phyloP scores from a whole-genome alignment of 53 echinoderm and acorn worm genomes.

The Henricia sp. region DNA sequence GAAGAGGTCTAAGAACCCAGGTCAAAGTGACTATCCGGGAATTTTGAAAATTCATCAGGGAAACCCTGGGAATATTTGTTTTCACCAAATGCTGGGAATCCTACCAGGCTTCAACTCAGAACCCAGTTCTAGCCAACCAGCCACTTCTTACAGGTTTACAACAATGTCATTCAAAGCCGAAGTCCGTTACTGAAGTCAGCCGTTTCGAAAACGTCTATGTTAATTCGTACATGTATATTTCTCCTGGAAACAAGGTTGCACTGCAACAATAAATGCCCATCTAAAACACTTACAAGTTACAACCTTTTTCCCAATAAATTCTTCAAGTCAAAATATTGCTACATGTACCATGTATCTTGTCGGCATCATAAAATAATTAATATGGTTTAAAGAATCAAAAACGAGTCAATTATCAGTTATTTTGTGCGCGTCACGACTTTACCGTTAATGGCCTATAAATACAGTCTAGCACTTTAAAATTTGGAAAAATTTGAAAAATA shows the following conservation, averaged over 20 bases:
- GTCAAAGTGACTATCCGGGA: too few species aligned
- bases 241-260: slow-evolving; percentile 14
- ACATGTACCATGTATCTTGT: neutral
- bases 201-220: too few species aligned
- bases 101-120: too few species aligned
- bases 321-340: slow-evolving; percentile 2
- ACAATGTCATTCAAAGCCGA: too few species aligned
- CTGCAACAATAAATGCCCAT: neutral
- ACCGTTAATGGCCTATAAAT: slow-evolving; percentile 42
- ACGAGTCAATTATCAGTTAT: slow-evolving; percentile 9
- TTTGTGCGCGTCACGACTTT: slow-evolving; percentile 56
- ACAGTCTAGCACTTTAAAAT: slow-evolving; percentile 33
- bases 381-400: neutral
- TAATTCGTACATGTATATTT: too few species aligned
- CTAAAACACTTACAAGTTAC: slow-evolving; percentile 27
- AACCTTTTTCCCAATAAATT: neutral
- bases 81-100: too few species aligned
- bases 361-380: slow-evolving; percentile 13
- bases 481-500: slow-evolving; percentile 18
- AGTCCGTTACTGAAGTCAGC: too few species aligned
- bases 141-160: too few species aligned
- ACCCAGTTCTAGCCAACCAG: too few species aligned
- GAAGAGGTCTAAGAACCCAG: too few species aligned
- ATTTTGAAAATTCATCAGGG: too few species aligned
- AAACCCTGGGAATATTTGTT: too few species aligned